Evolutionary conservation across 1,140 invertebrate genomes (phyloP), one percentile per base, ranked within the genome.

Genomic region (Anastatus disparis): DNA sequence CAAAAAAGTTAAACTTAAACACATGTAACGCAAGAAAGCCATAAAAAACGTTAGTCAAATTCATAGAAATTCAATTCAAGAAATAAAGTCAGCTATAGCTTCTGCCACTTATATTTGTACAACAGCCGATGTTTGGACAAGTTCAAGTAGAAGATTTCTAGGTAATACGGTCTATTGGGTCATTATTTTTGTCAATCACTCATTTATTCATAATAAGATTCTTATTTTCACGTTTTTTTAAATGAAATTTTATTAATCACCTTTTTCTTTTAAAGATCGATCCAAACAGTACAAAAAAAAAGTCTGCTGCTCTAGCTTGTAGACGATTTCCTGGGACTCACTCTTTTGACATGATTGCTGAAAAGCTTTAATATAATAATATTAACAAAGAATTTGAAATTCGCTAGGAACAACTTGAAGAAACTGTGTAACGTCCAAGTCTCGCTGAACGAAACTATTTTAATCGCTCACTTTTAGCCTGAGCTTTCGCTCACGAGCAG

Each of bases 121-220:
- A n/a, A 69, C 67, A 2, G 67, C 67, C 12, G 67, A 61, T 69
- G 50, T 69, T 17, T 68, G 53, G 66, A 58, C 66, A 26, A 46
- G 40, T 31, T 29, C 24, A 13, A 58, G 53, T 24, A 46, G 38
- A 26, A 59, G 53, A 26, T 68, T 68, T 22, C 35, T 68, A 35
- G 66, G 53, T n/a, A 38, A 55, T 10, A 67, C 64, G 24, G 64
- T 38, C 13, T 26, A 67, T 56, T 67, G 52, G 22, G 64, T 67
- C 48, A 35, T 48, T 29, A 15, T 2, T 29, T 29, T 29, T 29
- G 17, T 29, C 29, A 26, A 44, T 50, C 17, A n/a, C n/a, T n/a
- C n/a, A n/a, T n/a, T n/a, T n/a, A n/a, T n/a, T n/a, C n/a, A n/a
- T n/a, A n/a, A n/a, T 8, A 38, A 38, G 35, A 38, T 8, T 38